phyloP scores from a whole-genome alignment of 1,140 invertebrate species.

The Brevipalpus yothersi region DNA sequence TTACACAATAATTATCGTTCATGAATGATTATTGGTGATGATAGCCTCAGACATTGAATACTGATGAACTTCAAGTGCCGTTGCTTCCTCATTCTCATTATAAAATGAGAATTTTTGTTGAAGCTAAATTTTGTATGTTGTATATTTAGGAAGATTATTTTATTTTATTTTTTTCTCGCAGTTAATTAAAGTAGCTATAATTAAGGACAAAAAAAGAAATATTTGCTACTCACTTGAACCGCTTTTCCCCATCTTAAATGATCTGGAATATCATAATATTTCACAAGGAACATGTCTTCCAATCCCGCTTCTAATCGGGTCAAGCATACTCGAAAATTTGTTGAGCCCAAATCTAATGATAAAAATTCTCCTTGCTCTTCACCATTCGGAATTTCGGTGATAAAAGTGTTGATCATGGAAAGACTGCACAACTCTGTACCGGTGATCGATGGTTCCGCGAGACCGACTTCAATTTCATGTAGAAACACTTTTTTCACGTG shows the following conservation, averaged over 20 bases:
- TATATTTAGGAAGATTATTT: too few relatives aligned
- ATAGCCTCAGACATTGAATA: too few relatives aligned
- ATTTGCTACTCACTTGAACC: slow-evolving; percentile 18
- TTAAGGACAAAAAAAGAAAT: too few relatives aligned
- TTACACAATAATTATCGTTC: too few relatives aligned
- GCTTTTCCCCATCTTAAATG: slow-evolving; percentile 28
- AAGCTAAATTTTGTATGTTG: too few relatives aligned
- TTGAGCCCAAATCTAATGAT: slow-evolving; percentile 51
- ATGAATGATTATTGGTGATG: too few relatives aligned
- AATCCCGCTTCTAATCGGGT: slow-evolving; percentile 28
- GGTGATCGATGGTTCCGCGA: slow-evolving; percentile 26
- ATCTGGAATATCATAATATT: slow-evolving; percentile 33
- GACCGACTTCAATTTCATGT: slow-evolving; percentile 27
- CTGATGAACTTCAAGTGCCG: too few relatives aligned
- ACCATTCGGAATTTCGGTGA: slow-evolving; percentile 32
- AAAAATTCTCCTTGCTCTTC: slow-evolving; percentile 40
- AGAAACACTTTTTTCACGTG: slow-evolving; percentile 21
- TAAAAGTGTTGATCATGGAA: slow-evolving; percentile 39
- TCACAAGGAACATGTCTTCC: slow-evolving; percentile 30
- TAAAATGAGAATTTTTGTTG: too few relatives aligned
- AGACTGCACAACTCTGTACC: slow-evolving; percentile 26
- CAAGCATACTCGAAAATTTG: slow-evolving; percentile 47
- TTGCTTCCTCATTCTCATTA: too few relatives aligned
- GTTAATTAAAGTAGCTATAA: too few relatives aligned
- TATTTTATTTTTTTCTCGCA: too few relatives aligned